phyloP scores from a whole-genome alignment of 2,888 invertebrate genomes.

The Plutella xylostella region DNA sequence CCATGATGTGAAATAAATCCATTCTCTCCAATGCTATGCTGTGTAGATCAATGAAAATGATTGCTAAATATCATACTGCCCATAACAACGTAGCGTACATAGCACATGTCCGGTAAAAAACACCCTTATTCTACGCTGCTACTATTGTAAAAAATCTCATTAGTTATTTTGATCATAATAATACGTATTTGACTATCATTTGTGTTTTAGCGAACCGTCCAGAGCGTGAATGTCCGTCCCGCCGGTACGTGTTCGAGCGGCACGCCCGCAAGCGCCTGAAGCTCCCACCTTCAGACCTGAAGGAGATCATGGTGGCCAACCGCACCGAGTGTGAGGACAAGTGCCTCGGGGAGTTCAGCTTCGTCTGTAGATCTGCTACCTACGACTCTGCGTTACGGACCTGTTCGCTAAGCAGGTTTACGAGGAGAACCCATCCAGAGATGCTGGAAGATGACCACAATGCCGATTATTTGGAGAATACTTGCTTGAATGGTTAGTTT shows the following conservation, averaged over 20 bases:
- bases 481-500: constrained; percentile 83
- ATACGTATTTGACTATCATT: neutral
- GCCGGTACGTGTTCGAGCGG: constrained; percentile 89
- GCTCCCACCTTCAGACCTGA: constrained; percentile 82
- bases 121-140: no score
- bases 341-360: constrained; percentile 89
- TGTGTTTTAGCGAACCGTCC: constrained; percentile 75
- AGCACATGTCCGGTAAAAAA: no score
- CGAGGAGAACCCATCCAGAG: constrained; percentile 87
- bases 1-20: no score
- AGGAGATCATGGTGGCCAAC: constrained; percentile 87
- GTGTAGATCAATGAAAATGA: no score
- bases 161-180: no score
- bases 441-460: constrained; percentile 87
- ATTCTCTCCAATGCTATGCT: no score
- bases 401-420: constrained; percentile 85
- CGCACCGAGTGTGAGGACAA: constrained; percentile 91
- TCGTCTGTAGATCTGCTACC: constrained; percentile 89
- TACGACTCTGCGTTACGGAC: constrained; percentile 82
- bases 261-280: constrained; percentile 88
- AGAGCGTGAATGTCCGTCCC: constrained; percentile 89
- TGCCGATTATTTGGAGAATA: constrained; percentile 91
- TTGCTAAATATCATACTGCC: no score
- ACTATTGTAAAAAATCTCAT: no score
- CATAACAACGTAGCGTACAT: no score